Base-by-base conservation (phyloP, 1,140 invertebrate species). In the Brachionus calyciflorus region DNA sequence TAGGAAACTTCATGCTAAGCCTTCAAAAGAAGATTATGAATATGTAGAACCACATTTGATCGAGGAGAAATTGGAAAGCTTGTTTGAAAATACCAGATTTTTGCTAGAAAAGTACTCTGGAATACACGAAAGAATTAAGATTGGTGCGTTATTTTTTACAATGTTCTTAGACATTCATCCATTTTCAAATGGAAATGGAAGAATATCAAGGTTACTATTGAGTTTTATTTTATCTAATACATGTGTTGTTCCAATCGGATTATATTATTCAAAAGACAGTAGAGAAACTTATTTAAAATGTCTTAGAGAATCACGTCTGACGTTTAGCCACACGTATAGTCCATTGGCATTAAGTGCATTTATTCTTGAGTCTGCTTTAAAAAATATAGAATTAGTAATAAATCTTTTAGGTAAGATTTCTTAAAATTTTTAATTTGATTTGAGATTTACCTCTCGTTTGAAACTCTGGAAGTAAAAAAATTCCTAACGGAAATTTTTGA, bases 161-260 rank as follows among this genome's bases (percentile, higher is more conserved):
- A 60, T 60, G 33, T 60, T 60, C 40, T 60, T 60, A 60, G 33
- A 60, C 9, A 60, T 60, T 37, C 33, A 60, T 60, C 57, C 57
- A 17, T 60, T 60, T 60, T 60, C 57, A 21, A 60, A 60, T 40
- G 33, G 57, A 40, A 60, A 60, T 60, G 57, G 57, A 19, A 30
- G 57, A 33, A 30, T 60, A 37, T 14, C 57, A 19, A 40, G 57
- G 40, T 37, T 60, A 17, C n/a, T 60, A 9, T 33, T 60, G 14
- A 60, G 33, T 40, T 19, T 60, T 40, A 60, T 60, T 60, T 60
- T 60, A 37, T 60, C 57, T 37, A 33, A 60, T 17, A n/a, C n/a
- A 6, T 37, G 19, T 55, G 3, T 9, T 10, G 9, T 55, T 1
- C 57, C 57, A 40, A 19, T 60, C 3, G 26, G 57, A 3, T 37